A percentile compares a stretch with the other conserved stretches of the same genome.
phyloP scores from a whole-genome alignment of 2,888 invertebrate genomes.

The Siphonodentalium dalli region DNA sequence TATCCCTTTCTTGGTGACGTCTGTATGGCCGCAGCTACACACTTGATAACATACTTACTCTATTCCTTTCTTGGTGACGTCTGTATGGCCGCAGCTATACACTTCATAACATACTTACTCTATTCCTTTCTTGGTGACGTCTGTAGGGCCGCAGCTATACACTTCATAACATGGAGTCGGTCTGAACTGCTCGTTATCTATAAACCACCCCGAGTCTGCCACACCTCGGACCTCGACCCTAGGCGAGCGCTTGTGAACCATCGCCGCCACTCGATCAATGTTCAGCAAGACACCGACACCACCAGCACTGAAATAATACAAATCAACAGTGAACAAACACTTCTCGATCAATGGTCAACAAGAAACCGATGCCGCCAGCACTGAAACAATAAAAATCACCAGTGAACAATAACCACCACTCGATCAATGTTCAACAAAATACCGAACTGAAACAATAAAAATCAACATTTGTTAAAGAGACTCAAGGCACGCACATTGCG shows the following conservation, averaged over 20 bases:
- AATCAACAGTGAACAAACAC: conserved; percentile 38
- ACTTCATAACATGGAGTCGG: conserved; percentile 64
- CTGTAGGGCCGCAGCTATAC: conserved; percentile 72
- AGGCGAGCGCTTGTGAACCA: conserved; percentile 68
- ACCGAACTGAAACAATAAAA: no score
- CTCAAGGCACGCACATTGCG: no score
- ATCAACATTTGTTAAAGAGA: no score
- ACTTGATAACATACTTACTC: no score
- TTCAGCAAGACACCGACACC: conserved; percentile 93
- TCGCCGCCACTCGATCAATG: conserved; percentile 80
- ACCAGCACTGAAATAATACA: conserved; percentile 75
- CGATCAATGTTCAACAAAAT: no score
- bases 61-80: no score
- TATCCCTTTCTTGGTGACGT: no score
- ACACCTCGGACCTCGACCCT: conserved; percentile 77
- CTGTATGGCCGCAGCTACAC: no score
- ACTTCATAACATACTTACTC: no score
- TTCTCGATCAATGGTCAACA: conserved; percentile 86
- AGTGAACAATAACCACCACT: background rate
- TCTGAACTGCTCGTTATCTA: conserved; percentile 82
- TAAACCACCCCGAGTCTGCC: conserved; percentile 95
- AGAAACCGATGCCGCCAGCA: conserved; percentile 92
- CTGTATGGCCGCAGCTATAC: no score
- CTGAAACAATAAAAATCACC: conserved; percentile 66
- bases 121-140: conserved; percentile 77